These are phyloP conservation scores for Zygothrica quintamaculata DNA, from an alignment of 2,888 invertebrate genomes.

Conservation along the genomic window DNA sequence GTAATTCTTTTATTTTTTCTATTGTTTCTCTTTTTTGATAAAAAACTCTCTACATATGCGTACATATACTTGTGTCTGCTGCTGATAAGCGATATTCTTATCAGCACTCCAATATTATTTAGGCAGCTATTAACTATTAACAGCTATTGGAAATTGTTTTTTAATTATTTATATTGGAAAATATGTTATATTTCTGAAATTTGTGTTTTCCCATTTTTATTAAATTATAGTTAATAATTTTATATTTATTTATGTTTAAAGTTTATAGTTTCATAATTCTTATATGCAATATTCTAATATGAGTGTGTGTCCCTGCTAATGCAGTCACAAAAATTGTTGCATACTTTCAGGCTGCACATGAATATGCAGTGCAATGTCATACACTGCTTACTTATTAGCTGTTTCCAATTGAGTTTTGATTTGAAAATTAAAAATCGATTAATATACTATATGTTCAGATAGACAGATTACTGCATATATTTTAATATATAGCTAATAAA, in stretches of 20 bases:
- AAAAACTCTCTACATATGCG: constrained; percentile 9
- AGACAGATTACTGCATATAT: too few relatives aligned
- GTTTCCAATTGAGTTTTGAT: too few relatives aligned
- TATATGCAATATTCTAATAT: background rate
- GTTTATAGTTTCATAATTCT: background rate
- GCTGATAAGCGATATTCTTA: constrained; percentile 46
- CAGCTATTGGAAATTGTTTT: background rate
- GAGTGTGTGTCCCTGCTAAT: constrained; percentile 13
- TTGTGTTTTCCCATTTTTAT: too few relatives aligned
- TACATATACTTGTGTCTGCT: constrained; percentile 17
- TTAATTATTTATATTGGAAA: background rate
- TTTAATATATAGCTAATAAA: too few relatives aligned
- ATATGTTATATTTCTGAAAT: too few relatives aligned
- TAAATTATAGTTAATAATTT: background rate
- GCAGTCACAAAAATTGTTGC: background rate
- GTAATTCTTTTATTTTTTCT: constrained; percentile 2
- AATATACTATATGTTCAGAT: too few relatives aligned
- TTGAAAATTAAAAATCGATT: too few relatives aligned
- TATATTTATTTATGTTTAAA: background rate
- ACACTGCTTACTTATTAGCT: constrained; percentile 8
- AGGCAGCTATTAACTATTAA: background rate
- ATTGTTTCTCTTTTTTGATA: background rate
- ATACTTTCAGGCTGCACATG: background rate
- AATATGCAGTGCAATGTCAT: background rate
- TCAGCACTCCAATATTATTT: constrained; percentile 39